Evolutionary conservation across 2,797 vertebrate genomes (phyloP).

Genomic region (Anguilla marmorata): DNA sequence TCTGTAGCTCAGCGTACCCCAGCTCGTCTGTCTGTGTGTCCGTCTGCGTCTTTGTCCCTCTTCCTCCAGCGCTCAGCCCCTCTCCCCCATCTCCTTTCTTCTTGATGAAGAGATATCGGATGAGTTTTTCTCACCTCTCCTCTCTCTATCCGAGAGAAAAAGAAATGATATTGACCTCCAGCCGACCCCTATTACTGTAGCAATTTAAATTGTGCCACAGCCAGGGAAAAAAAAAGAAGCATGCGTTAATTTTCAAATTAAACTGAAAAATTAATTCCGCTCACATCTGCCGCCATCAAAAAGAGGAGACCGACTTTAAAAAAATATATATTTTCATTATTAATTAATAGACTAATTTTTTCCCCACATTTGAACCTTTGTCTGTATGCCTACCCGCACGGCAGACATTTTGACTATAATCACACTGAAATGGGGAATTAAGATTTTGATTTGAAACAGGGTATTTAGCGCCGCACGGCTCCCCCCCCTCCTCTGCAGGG

Average conservation of each 20-base stretch:
- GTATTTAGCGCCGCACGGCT: constrained; percentile 55
- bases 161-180: constrained; percentile 84
- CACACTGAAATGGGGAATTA: constrained; percentile 63
- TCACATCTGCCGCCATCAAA: constrained; percentile 64
- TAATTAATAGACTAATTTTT: constrained; percentile 79
- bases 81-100: constrained; percentile 56
- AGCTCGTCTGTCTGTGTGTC: constrained; percentile 47
- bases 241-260: constrained; percentile 76
- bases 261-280: constrained; percentile 74
- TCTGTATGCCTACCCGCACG: constrained; percentile 47
- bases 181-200: constrained; percentile 82
- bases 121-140: constrained; percentile 83
- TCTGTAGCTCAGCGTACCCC: neutral
- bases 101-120: constrained; percentile 52
- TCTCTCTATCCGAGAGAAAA: constrained; percentile 77
- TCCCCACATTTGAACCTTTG: constrained; percentile 56
- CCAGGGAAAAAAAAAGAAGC: constrained; percentile 41
- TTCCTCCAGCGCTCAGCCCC: neutral
- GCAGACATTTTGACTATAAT: constrained; percentile 65
- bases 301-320: constrained; percentile 62
- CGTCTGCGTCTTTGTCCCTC: neutral
- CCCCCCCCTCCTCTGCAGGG: constrained; percentile 45
- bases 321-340: constrained; percentile 61
- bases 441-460: constrained; percentile 59
- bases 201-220: constrained; percentile 74